phyloP scores from a whole-genome alignment of 92 coral and sea anemone genomes.

The Actinostola sp. region DNA sequence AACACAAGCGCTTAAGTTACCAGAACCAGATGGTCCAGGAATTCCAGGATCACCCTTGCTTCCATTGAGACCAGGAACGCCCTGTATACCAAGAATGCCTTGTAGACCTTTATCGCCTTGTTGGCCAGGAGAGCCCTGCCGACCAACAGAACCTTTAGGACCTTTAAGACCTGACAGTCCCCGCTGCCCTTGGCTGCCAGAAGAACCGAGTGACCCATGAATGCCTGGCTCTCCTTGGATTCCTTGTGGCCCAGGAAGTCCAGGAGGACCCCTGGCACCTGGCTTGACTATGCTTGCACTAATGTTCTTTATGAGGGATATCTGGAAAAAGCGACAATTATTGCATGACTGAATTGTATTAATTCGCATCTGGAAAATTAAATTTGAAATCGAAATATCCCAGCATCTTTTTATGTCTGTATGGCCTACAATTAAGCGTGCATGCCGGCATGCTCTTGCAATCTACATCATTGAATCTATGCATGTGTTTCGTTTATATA shows the following conservation, averaged over 20 bases:
- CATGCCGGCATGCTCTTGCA: too few relatives aligned
- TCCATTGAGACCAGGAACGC: slow-evolving; percentile 45
- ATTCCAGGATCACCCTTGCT: slow-evolving; percentile 35
- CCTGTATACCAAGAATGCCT: slow-evolving; percentile 31
- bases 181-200: slow-evolving; percentile 9
- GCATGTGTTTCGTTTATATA: too few relatives aligned
- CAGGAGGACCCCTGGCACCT: slow-evolving; percentile 25
- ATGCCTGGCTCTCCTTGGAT: slow-evolving; percentile 27
- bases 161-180: slow-evolving; percentile 15
- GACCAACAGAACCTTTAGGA: slow-evolving; percentile 19
- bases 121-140: slow-evolving; percentile 19
- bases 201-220: slow-evolving; percentile 11
- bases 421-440: too few relatives aligned
- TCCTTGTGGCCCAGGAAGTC: slow-evolving; percentile 39
- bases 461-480: too few relatives aligned
- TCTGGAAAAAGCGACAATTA: background rate
- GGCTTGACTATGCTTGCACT: background rate
- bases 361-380: too few relatives aligned
- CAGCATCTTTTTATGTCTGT: too few relatives aligned
- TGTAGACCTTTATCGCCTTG: slow-evolving; percentile 29
- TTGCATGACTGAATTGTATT: too few relatives aligned
- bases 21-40: slow-evolving; percentile 45
- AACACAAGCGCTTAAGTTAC: slow-evolving; percentile 39
- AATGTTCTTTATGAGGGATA: background rate
- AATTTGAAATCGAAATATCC: too few relatives aligned